phyloP scores from a whole-genome alignment of 2,888 invertebrate genomes.

The Heteropelma amictum region DNA sequence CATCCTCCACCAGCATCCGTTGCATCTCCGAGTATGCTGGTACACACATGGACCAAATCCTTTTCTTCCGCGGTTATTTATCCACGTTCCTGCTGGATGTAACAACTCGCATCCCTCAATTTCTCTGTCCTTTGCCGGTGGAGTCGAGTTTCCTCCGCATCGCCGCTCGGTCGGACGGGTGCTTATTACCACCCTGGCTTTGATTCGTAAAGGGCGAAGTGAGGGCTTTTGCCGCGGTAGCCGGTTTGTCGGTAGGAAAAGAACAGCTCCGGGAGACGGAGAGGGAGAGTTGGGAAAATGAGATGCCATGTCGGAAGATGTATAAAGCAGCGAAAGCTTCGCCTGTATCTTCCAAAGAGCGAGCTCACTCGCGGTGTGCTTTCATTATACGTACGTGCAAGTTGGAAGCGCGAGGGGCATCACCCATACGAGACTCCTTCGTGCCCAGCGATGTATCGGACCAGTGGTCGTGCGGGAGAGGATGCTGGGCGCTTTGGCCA shows the following conservation, averaged over 20 bases:
- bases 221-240: constrained; percentile 43
- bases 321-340: constrained; percentile 68
- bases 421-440: not conserved
- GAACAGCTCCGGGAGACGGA: constrained; percentile 1
- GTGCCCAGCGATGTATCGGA: too few species aligned
- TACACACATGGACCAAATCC: constrained; percentile 67
- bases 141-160: constrained; percentile 46
- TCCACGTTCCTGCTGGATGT: constrained; percentile 42
- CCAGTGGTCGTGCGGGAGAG: too few species aligned
- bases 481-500: constrained; percentile 16
- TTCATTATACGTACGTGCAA: constrained; percentile 68
- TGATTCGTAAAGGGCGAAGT: constrained; percentile 74
- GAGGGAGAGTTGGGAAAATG: constrained; percentile 45
- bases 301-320: constrained; percentile 57
- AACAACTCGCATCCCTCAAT: constrained; percentile 21
- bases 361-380: constrained; percentile 59
- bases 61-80: constrained; percentile 34
- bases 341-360: constrained; percentile 61
- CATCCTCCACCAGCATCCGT: constrained; percentile 67
- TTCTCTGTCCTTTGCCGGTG: constrained; percentile 36
- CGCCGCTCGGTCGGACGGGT: constrained; percentile 59
- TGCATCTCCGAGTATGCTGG: constrained; percentile 65
- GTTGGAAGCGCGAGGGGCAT: constrained; percentile 60
- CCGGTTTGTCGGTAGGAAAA: constrained; percentile 40
- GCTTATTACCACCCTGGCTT: constrained; percentile 76